phyloP scores from a whole-genome alignment of 2,797 vertebrate species.

The Carapus acus region DNA sequence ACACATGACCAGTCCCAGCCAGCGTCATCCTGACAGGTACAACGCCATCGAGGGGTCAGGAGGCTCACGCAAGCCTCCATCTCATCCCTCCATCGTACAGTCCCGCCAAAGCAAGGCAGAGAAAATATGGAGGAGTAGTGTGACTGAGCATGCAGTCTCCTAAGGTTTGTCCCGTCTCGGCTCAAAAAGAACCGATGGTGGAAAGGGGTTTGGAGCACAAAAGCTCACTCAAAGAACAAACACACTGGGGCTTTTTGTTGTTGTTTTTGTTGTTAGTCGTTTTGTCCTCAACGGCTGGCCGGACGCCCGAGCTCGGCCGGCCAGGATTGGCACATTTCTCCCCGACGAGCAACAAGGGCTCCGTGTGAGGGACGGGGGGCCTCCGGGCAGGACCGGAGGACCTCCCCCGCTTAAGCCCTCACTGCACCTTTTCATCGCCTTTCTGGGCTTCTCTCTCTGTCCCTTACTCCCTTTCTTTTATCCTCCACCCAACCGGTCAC shows the following conservation, averaged over 20 bases:
- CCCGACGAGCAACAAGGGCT: constrained; percentile 58
- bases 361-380: constrained; percentile 54
- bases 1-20: too few species aligned
- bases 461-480: not conserved
- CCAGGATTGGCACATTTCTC: constrained; percentile 64
- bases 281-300: constrained; percentile 40
- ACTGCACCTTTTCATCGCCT: constrained; percentile 34
- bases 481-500: constrained; percentile 18
- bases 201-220: constrained; percentile 45
- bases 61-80: constrained; percentile 48
- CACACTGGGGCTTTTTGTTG: constrained; percentile 13
- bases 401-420: constrained; percentile 43
- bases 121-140: constrained; percentile 32
- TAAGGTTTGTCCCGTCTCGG: too few species aligned
- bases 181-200: constrained; percentile 38
- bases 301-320: constrained; percentile 38
- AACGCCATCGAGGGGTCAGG: constrained; percentile 52
- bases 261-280: constrained; percentile 35
- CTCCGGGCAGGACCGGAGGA: constrained; percentile 46
- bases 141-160: too few species aligned
- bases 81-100: constrained; percentile 27
- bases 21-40: too few species aligned
- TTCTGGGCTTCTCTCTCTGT: constrained; percentile 34
- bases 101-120: constrained; percentile 9
- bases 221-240: constrained; percentile 59